Evolutionary conservation across 2,113 vertebrate species (phyloP), one percentile per base, ranked within the genome.

Genomic region (Platichthys flesus): DNA sequence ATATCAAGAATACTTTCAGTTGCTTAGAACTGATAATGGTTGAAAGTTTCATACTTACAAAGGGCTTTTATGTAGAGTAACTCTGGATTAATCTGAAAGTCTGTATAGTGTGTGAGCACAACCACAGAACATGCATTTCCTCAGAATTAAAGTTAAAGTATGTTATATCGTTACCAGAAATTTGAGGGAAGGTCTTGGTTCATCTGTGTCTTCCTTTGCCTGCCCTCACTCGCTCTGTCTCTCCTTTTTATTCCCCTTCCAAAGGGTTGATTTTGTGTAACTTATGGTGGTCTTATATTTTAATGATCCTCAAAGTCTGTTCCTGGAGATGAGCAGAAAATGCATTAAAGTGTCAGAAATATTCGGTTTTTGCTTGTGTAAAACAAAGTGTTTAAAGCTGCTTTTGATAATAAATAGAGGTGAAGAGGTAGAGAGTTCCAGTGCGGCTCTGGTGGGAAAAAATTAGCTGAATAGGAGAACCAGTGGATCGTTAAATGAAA

Each of bases 321-420:
- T 83, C 74, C 72, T 1, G 0, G 7, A 76, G 82, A 85, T 82
- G 71, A 88, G 76, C 81, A 26, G 71, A 80, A 55, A 61, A 7
- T 0, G 56, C 66, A 59, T 82, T 79, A 77, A 68, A 74, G 67
- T 74, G 62, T 23, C 23, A 61, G 62, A 71, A 24, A 76, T 67
- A 59, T 74, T 61, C 86, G 84, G 73, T 84, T 79, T 84, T 51
- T 9, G 15, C 64, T 82, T 45, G 23, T 75, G 75, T 76, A 74
- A 78, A 37, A 20, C 80, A 76, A 83, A 75, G 52, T 55, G 82
- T 81, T 74, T 76, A 73, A 64, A 84, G 78, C 55, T n/a, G n/a
- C 78, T 49, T 86, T 90, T 86, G 78, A 92, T 90, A 85, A 92
- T 90, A 79, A 71, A 67, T 61, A 68, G 73, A 74, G 79, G 82